Evolutionary conservation across 2,113 vertebrate genomes (phyloP).

Genomic region (Pseudorasbora parva): DNA sequence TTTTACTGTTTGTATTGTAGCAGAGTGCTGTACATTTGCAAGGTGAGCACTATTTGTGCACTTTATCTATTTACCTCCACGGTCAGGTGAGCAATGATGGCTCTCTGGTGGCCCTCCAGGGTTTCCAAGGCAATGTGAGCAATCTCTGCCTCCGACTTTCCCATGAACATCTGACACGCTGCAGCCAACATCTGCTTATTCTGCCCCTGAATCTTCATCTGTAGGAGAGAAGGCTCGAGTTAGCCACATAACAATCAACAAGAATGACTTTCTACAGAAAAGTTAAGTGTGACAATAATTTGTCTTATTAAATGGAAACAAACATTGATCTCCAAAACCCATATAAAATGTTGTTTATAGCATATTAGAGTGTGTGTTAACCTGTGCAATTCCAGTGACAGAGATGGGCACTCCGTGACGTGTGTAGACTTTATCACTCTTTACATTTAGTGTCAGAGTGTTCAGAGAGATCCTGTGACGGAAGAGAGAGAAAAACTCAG

Average conservation of each 20-base stretch:
- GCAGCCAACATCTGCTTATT: constrained; percentile 96
- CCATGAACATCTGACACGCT: constrained; percentile 96
- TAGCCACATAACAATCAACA: neutral
- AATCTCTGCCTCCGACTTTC: constrained; percentile 87
- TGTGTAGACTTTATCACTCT: constrained; percentile 93
- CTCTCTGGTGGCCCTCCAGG: constrained; percentile 90
- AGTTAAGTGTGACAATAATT: neutral
- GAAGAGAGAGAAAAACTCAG: neutral
- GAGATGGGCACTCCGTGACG: constrained; percentile 91
- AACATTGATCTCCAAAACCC: neutral
- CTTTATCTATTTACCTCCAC: constrained; percentile 80
- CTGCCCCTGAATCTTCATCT: constrained; percentile 97
- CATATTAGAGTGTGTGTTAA: constrained; percentile 49
- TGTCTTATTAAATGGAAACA: neutral
- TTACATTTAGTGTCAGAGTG: constrained; percentile 91
- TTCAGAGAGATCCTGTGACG: constrained; percentile 87
- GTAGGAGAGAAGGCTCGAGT: neutral
- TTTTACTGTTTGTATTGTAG: neutral
- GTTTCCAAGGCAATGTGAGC: constrained; percentile 92
- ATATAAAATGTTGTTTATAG: neutral
- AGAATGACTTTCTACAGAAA: neutral
- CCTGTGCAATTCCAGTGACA: constrained; percentile 94
- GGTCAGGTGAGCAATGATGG: constrained; percentile 94
- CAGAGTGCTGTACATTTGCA: neutral
- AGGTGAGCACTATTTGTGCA: neutral